Percentiles rank a stretch among this genome's conserved stretches.
phyloP scores from a whole-genome alignment of 2,888 invertebrate species.

The Sinhomidia bicolor region DNA sequence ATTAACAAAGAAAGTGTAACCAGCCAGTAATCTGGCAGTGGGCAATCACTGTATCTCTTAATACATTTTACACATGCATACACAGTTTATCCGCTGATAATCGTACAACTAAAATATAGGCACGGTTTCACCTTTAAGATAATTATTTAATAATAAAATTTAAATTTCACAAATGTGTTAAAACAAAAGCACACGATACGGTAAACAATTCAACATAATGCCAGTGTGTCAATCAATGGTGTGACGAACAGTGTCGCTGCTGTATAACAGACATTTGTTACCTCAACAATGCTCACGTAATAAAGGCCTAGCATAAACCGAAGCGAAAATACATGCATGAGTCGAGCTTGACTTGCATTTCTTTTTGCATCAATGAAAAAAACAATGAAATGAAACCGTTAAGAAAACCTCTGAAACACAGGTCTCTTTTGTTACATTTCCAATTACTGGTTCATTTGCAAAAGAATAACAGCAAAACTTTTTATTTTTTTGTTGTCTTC shows the following conservation, averaged over 20 bases:
- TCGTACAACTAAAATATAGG: not conserved
- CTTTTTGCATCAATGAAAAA: not conserved
- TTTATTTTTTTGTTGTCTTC: slow-evolving; percentile 16
- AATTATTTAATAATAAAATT: slow-evolving; percentile 11
- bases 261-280: not conserved
- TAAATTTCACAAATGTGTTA: not conserved
- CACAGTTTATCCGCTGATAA: not conserved
- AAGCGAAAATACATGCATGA: not conserved
- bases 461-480: slow-evolving; percentile 13
- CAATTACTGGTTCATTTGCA: not conserved
- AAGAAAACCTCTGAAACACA: not conserved
- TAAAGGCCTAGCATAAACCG: not conserved
- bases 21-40: not conserved
- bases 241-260: slow-evolving; percentile 1
- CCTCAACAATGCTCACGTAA: slow-evolving; percentile 14
- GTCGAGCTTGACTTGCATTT: not conserved
- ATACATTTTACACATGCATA: slow-evolving; percentile 36
- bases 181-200: slow-evolving; percentile 13
- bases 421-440: not conserved
- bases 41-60: not conserved
- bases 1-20: slow-evolving; percentile 36
- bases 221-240: not conserved
- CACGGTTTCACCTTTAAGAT: slow-evolving; percentile 22
- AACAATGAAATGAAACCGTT: slow-evolving; percentile 20
- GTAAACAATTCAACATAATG: not conserved